Evolutionary conservation across 1,140 invertebrate genomes (phyloP), one percentile per base, ranked within the genome.

Genomic region (Hyphantria cunea): DNA sequence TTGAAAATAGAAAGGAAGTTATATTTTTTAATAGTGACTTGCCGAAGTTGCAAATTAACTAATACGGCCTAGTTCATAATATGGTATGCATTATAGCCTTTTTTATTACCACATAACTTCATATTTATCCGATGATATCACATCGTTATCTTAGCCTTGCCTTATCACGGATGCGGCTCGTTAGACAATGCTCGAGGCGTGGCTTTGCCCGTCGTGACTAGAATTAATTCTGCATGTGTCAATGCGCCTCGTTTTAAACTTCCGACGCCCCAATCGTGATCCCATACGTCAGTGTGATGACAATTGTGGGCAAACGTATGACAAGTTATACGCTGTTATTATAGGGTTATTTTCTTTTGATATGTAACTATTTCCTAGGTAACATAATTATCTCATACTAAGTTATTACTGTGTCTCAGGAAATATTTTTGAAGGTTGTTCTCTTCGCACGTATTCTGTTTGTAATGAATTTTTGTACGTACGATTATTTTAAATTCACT

Each of bases 201-300:
- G 85, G 79, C 68, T 75, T 63, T 64, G 58, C 72, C 73, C 72
- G 72, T 84, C 82, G 84, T 86, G 82, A 89, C 80, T 84, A 31
- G 77, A 78, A 83, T 85, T 88, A 84, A 84, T 85, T 82, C 76
- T 80, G 76, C 76, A 78, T 78, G 82, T 84, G 77, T 82, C 76
- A 82, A 81, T 84, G 76, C 32, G 60, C 58, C 11, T 45, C 34
- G 53, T 63, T 69, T 60, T 49, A 64, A 69, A 86, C 79, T 82
- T 84, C 83, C 79, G 80, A 83, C 69, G 69, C 65, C 48, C 32
- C 41, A 55, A 17, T 72, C 77, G 73, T 80, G 75, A 80, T 78
- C 56, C 37, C 13, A 32, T 52, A 60, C 48, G 56, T 72, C 55
- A 44, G 17, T 31, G 44, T 49, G 39, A 42, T 37, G 48, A 51